A percentile compares a stretch with the other conserved stretches of the same genome.
Conservation (phyloP, 92 coral and sea anemone genomes). For the Galaxea fascicularis region DNA sequence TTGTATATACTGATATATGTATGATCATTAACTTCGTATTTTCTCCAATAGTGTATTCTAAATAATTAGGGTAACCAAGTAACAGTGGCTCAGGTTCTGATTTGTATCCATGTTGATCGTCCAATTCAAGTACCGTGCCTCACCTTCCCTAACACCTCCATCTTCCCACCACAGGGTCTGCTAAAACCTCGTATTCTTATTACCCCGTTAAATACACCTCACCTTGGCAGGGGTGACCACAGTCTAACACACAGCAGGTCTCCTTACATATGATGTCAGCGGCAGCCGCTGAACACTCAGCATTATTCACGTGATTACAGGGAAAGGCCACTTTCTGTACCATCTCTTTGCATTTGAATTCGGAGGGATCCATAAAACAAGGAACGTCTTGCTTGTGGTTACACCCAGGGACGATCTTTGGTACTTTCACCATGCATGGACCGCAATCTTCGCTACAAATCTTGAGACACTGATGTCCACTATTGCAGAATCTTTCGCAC, state of each 20-base stretch:
- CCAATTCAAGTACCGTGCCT: too few relatives aligned
- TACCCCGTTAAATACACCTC: neutral
- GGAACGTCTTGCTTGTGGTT: slow-evolving; percentile 77
- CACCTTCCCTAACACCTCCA: too few relatives aligned
- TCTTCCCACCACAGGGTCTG: too few relatives aligned
- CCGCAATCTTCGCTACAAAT: slow-evolving; percentile 80
- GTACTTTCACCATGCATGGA: slow-evolving; percentile 65
- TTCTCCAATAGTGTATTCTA: too few relatives aligned
- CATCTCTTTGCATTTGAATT: slow-evolving; percentile 61
- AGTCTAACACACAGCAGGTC: slow-evolving; percentile 66
- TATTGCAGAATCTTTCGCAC: slow-evolving; percentile 67
- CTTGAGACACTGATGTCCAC: slow-evolving; percentile 67
- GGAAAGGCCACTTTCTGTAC: slow-evolving; percentile 54
- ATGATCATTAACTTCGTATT: too few relatives aligned
- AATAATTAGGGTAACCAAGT: too few relatives aligned
- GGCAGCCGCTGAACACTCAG: slow-evolving; percentile 70
- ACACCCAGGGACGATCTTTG: slow-evolving; percentile 72
- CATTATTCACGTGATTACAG: slow-evolving; percentile 73
- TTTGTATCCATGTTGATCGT: too few relatives aligned
- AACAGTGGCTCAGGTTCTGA: too few relatives aligned
- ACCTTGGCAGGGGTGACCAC: slow-evolving; percentile 89
- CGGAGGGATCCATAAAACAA: slow-evolving; percentile 67
- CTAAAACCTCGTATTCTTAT: too few relatives aligned
- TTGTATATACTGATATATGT: too few relatives aligned
- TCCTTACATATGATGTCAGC: slow-evolving; percentile 53